These are phyloP conservation scores for Talpa occidentalis DNA, from an alignment of 2,113 vertebrate genomes.

Conservation along the genomic window DNA sequence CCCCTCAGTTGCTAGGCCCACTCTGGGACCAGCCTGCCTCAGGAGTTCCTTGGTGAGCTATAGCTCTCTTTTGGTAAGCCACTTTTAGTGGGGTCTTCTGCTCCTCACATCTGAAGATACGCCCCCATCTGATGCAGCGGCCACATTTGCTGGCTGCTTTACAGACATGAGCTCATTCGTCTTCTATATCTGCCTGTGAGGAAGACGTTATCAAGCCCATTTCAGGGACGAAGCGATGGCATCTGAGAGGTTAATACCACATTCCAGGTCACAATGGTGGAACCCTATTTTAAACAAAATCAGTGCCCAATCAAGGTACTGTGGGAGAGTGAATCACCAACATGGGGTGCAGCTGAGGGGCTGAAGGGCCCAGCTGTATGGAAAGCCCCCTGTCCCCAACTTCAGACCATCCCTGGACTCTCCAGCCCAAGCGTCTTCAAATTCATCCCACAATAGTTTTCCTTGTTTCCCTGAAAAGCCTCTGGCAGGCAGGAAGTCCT, in stretches of 20 bases:
- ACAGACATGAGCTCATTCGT: not conserved
- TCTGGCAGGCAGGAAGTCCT: not conserved
- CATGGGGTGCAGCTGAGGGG: not conserved
- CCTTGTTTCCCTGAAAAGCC: not conserved
- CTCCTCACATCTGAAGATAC: not conserved
- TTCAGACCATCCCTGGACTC: not conserved
- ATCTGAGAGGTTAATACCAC: not conserved
- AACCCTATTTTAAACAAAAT: not conserved
- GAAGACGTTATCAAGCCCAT: not conserved
- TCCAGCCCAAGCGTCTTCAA: conserved; percentile 13
- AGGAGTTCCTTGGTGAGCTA: not conserved
- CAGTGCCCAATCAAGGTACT: not conserved
- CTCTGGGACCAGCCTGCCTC: not conserved
- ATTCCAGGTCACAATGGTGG: not conserved
- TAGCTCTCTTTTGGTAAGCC: not conserved
- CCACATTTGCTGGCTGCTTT: not conserved
- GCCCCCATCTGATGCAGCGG: not conserved
- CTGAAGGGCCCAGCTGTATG: not conserved
- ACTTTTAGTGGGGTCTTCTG: not conserved
- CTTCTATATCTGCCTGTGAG: not conserved
- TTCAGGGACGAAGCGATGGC: not conserved
- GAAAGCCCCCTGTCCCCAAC: too few relatives aligned
- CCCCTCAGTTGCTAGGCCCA: not conserved
- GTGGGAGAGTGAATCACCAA: not conserved
- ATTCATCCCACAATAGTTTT: not conserved